Evolutionary conservation across 2,113 vertebrate genomes (phyloP).

Genomic region (Megaceryle torquata): DNA sequence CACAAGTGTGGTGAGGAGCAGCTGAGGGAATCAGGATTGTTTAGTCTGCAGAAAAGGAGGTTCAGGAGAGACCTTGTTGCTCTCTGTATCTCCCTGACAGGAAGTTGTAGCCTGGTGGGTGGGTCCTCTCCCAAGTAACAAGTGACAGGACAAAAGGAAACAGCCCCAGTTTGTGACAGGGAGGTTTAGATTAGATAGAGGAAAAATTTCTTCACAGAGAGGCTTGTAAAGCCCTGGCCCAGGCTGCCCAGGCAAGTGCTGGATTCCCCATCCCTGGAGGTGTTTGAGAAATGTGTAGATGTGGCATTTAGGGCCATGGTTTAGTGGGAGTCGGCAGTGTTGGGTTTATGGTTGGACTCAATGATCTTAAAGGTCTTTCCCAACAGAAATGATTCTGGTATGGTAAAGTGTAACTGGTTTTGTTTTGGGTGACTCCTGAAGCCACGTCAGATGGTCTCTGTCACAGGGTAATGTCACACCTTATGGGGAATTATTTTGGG

Average conservation of each 20-base stretch:
- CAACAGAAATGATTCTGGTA: not conserved
- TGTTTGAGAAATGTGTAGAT: not conserved
- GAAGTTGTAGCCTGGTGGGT: not conserved
- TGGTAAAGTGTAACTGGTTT: not conserved
- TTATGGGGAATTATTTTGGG: not conserved
- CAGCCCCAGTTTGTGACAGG: not conserved
- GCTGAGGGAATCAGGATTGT: not conserved
- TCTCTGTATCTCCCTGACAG: not conserved
- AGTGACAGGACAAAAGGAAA: not conserved
- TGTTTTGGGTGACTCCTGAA: not conserved
- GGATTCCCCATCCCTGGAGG: not conserved
- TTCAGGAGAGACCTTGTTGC: not conserved
- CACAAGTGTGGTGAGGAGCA: rapidly evolving
- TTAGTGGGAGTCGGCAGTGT: not conserved
- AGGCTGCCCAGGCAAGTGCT: not conserved
- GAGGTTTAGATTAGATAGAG: not conserved
- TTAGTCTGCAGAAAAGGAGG: not conserved
- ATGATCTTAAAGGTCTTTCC: not conserved
- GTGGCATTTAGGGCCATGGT: not conserved
- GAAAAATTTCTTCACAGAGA: not conserved
- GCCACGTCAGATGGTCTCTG: not conserved
- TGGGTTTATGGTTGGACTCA: not conserved
- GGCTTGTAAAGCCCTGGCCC: not conserved
- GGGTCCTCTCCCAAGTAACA: not conserved
- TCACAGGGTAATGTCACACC: not conserved